These are phyloP conservation scores for Dasypolia templi DNA, from an alignment of 2,888 invertebrate genomes.

Conservation along the genomic window DNA sequence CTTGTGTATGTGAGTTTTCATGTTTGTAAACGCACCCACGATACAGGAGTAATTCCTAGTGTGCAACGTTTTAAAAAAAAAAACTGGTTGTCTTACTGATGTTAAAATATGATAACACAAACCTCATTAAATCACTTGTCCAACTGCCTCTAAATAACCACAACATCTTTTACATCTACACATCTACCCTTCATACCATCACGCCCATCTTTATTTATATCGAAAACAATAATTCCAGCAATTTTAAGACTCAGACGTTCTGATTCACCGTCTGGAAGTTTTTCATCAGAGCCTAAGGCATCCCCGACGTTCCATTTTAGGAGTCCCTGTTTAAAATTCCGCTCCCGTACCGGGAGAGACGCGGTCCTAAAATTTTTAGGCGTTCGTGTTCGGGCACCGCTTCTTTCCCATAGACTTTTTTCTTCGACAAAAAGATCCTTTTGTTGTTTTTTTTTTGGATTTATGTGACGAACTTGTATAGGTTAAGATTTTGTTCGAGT, in stretches of 20 bases:
- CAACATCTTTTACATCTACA: constrained; percentile 33
- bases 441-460: constrained; percentile 73
- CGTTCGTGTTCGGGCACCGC: constrained; percentile 81
- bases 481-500: constrained; percentile 63
- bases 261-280: constrained; percentile 75
- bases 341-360: constrained; percentile 80
- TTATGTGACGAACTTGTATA: constrained; percentile 67
- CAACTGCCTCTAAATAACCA: constrained; percentile 18
- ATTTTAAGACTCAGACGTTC: constrained; percentile 63
- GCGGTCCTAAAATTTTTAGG: constrained; percentile 87
- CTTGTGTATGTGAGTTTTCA: too few relatives aligned
- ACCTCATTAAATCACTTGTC: constrained; percentile 23
- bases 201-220: constrained; percentile 60
- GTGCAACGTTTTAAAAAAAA: too few relatives aligned
- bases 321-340: constrained; percentile 88
- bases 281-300: constrained; percentile 76
- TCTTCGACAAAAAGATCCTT: constrained; percentile 65
- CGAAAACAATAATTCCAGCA: constrained; percentile 63
- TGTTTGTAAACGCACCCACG: too few relatives aligned
- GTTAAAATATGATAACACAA: constrained; percentile 12
- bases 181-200: constrained; percentile 38
- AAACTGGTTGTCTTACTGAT: not conserved
- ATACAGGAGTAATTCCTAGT: too few relatives aligned
- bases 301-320: constrained; percentile 82
- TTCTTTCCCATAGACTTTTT: constrained; percentile 83